Conservation (phyloP, 2,113 vertebrate species). For the Oenanthe oenanthe region DNA sequence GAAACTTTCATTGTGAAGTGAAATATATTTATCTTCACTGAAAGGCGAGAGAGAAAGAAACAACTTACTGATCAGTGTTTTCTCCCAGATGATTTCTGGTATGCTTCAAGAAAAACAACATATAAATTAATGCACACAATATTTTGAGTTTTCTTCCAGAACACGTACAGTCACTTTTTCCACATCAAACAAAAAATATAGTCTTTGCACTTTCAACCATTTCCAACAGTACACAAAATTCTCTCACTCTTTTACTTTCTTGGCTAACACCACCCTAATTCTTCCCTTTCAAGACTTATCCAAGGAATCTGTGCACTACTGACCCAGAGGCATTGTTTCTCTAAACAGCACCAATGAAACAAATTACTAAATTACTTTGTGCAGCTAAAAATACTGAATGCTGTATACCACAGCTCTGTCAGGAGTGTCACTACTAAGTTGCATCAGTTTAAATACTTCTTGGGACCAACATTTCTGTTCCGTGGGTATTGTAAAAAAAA, state of each 20-base stretch:
- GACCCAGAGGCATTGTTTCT: slow-evolving; percentile 64
- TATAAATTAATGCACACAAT: slow-evolving; percentile 58
- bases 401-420: slow-evolving; percentile 38
- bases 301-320: slow-evolving; percentile 63
- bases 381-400: slow-evolving; percentile 62
- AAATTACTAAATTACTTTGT: slow-evolving; percentile 55
- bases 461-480: neutral
- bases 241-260: slow-evolving; percentile 68
- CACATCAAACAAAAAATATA: slow-evolving; percentile 58
- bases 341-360: slow-evolving; percentile 49
- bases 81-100: slow-evolving; percentile 31
- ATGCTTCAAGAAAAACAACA: slow-evolving; percentile 61
- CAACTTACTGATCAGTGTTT: neutral
- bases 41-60: slow-evolving; percentile 10
- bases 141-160: slow-evolving; percentile 62
- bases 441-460: neutral
- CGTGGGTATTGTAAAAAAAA: neutral
- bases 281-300: slow-evolving; percentile 59
- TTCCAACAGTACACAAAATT: slow-evolving; percentile 68
- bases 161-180: slow-evolving; percentile 42
- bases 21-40: slow-evolving; percentile 18
- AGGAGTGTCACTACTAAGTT: neutral
- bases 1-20: neutral
- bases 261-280: slow-evolving; percentile 48
- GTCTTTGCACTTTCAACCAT: slow-evolving; percentile 55